phyloP scores from a whole-genome alignment of 2,888 invertebrate species.

The Sarcophaga variegata region DNA sequence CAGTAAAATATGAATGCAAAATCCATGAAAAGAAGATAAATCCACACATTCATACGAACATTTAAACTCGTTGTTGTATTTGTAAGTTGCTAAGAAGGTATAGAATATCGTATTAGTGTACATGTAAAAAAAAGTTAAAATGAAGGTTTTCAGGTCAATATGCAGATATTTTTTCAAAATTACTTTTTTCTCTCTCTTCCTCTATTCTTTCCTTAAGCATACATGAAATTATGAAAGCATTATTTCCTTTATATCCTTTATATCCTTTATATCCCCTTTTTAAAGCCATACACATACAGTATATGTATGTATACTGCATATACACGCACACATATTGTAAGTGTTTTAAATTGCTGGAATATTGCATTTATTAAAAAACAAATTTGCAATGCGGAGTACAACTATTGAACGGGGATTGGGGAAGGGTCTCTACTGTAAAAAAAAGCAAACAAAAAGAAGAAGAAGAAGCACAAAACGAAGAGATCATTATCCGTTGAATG shows the following conservation, averaged over 20 bases:
- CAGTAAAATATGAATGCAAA: not conserved
- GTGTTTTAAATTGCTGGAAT: slow-evolving; percentile 55
- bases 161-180: slow-evolving; percentile 16
- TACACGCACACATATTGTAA: not conserved
- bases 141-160: slow-evolving; percentile 60
- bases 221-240: slow-evolving; percentile 38
- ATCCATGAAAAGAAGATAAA: not conserved
- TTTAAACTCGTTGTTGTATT: not conserved
- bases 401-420: not conserved
- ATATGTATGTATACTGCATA: not conserved
- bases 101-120: not conserved
- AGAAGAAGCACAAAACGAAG: slow-evolving; percentile 26
- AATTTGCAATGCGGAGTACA: not conserved
- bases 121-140: slow-evolving; percentile 29
- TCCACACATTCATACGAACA: not conserved
- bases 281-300: too few species aligned
- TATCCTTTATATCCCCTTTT: not conserved
- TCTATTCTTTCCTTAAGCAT: too few species aligned
- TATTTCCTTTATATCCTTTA: slow-evolving; percentile 33
- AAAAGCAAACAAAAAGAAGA: not conserved
- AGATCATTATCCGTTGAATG: slow-evolving; percentile 45
- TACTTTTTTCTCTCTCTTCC: not conserved
- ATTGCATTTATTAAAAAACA: slow-evolving; percentile 46
- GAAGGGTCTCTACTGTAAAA: not conserved
- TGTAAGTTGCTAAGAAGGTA: not conserved